A percentile compares a stretch with the other conserved stretches of the same genome.
phyloP scores from a whole-genome alignment of 2,113 vertebrate genomes.

The Entosphenus tridentatus region DNA sequence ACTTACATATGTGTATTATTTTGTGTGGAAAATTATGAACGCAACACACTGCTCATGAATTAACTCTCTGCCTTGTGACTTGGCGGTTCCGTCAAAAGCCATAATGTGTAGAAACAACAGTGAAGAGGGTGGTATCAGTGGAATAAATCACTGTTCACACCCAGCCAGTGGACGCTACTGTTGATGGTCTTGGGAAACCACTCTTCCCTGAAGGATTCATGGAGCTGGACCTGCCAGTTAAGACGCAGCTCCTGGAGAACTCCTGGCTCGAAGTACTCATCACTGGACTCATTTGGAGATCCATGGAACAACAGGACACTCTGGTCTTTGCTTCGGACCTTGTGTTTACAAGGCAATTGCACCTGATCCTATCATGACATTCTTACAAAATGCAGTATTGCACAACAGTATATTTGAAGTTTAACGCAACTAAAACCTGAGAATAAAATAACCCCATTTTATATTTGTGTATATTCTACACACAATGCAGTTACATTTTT shows the following conservation, averaged over 20 bases:
- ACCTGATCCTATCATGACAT: not conserved
- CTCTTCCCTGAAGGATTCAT: conserved; percentile 39
- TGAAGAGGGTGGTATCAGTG: not conserved
- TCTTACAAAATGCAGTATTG: too few relatives aligned
- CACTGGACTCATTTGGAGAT: conserved; percentile 93
- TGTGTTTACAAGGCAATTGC: conserved; percentile 55
- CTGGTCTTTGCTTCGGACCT: conserved; percentile 85
- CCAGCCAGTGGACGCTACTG: too few relatives aligned
- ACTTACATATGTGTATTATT: not conserved
- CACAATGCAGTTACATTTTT: too few relatives aligned
- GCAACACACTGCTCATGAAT: not conserved
- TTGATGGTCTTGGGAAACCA: too few relatives aligned
- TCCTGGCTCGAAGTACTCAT: conserved; percentile 94
- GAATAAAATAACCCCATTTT: not conserved
- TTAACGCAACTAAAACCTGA: not conserved
- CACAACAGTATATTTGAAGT: too few relatives aligned
- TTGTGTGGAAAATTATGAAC: not conserved
- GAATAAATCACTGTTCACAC: not conserved
- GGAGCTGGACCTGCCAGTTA: conserved; percentile 56
- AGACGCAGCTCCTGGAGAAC: conserved; percentile 73
- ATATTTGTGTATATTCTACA: too few relatives aligned
- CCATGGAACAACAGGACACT: conserved; percentile 70
- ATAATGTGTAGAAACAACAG: not conserved
- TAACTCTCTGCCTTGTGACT: not conserved
- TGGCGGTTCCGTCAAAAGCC: not conserved